Evolutionary conservation across 1,140 invertebrate genomes (phyloP).

Genomic region (Octopus bimaculoides): DNA sequence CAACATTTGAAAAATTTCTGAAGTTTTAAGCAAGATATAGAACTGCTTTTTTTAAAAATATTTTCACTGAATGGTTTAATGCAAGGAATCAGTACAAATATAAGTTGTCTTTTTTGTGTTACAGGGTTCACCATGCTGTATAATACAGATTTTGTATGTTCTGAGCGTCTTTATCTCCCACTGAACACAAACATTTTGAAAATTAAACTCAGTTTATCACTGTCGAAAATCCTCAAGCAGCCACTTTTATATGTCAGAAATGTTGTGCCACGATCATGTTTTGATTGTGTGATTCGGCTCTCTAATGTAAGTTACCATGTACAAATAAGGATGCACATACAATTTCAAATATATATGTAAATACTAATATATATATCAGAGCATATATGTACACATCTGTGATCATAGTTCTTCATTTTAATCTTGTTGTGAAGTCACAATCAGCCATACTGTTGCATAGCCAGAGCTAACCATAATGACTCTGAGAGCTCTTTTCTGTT

Average conservation of each 20-base stretch:
- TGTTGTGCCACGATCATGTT: constrained; percentile 54
- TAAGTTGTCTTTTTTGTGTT: constrained; percentile 18
- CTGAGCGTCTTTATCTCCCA: constrained; percentile 50
- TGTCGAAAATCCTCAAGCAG: constrained; percentile 49
- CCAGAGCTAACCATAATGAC: no score
- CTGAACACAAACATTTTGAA: constrained; percentile 54
- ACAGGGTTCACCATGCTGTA: constrained; percentile 51
- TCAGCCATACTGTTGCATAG: no score
- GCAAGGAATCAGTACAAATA: no score
- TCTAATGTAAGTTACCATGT: constrained; percentile 26
- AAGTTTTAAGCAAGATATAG: no score
- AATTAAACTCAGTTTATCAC: constrained; percentile 54
- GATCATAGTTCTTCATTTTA: no score
- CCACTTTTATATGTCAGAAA: constrained; percentile 55
- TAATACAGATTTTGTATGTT: constrained; percentile 52
- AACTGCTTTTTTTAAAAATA: no score
- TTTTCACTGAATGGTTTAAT: no score
- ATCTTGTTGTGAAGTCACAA: no score
- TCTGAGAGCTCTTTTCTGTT: no score
- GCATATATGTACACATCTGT: no score
- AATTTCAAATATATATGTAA: not conserved
- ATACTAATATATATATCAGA: not conserved
- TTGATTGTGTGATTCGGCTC: constrained; percentile 50
- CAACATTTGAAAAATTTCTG: no score
- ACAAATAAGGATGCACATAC: not conserved